Conservation (phyloP, 2,888 invertebrate genomes). For the Eremobia ochroleuca region DNA sequence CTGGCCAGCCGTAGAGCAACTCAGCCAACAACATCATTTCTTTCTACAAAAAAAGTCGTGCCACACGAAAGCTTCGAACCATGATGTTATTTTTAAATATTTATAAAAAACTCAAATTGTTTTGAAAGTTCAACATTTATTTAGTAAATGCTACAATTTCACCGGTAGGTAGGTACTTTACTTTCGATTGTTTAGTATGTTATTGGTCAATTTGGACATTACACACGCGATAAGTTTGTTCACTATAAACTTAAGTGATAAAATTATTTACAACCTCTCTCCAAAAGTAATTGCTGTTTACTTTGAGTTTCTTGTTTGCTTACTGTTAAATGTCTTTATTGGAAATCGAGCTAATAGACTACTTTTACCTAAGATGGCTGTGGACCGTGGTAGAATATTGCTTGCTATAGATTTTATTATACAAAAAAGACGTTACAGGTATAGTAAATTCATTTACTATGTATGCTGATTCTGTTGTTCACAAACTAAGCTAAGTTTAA, state of each 20-base stretch:
- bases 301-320: slow-evolving; percentile 31
- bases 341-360: slow-evolving; percentile 9
- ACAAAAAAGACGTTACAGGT: background rate
- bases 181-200: slow-evolving; percentile 71
- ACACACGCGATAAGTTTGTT: slow-evolving; percentile 69
- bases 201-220: slow-evolving; percentile 62
- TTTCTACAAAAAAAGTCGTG: slow-evolving; percentile 31
- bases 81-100: slow-evolving; percentile 54
- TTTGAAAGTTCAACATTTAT: slow-evolving; percentile 58
- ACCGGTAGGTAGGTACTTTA: slow-evolving; percentile 66
- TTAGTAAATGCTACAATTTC: slow-evolving; percentile 56
- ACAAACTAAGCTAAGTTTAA: too few relatives aligned
- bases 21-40: background rate
- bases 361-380: background rate
- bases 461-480: too few relatives aligned
- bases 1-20: background rate
- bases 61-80: slow-evolving; percentile 43
- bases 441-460: background rate
- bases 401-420: background rate
- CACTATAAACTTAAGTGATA: slow-evolving; percentile 40
- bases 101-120: slow-evolving; percentile 43
- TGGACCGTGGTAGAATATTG: background rate
- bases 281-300: slow-evolving; percentile 37
- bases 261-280: slow-evolving; percentile 54
- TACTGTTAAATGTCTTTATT: slow-evolving; percentile 37